These are phyloP conservation scores for Drosophila trapezifrons DNA, from an alignment of 1,140 invertebrate species.

Conservation along the genomic window DNA sequence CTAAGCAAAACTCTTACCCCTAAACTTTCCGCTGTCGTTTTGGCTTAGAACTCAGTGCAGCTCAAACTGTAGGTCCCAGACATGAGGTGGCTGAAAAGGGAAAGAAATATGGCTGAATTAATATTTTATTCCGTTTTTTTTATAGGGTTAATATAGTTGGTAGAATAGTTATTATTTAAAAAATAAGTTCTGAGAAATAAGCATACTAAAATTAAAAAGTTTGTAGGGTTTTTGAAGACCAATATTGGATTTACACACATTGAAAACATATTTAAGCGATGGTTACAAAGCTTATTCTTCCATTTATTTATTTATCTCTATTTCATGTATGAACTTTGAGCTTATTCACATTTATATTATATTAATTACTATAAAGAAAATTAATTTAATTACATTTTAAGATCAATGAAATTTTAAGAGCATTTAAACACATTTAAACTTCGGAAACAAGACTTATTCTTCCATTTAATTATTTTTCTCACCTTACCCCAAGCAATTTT, in stretches of 20 bases:
- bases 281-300: no score
- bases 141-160: no score
- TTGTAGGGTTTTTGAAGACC: no score
- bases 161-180: background rate
- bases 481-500: background rate
- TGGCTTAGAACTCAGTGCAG: conserved; percentile 24
- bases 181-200: background rate
- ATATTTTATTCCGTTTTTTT: background rate
- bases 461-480: background rate
- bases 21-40: conserved; percentile 8
- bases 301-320: background rate
- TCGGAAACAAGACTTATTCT: background rate
- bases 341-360: background rate
- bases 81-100: conserved; percentile 33
- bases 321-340: no score
- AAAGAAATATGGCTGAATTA: background rate
- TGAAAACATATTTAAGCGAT: background rate
- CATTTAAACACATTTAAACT: background rate
- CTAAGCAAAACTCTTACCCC: conserved; percentile 29
- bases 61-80: conserved; percentile 37
- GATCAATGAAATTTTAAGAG: background rate
- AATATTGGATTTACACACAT: background rate
- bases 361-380: no score
- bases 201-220: no score
- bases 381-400: background rate